A percentile compares a stretch with the other conserved stretches of the same genome.
phyloP scores from a whole-genome alignment of 2,113 vertebrate genomes.

The Gopherus flavomarginatus region DNA sequence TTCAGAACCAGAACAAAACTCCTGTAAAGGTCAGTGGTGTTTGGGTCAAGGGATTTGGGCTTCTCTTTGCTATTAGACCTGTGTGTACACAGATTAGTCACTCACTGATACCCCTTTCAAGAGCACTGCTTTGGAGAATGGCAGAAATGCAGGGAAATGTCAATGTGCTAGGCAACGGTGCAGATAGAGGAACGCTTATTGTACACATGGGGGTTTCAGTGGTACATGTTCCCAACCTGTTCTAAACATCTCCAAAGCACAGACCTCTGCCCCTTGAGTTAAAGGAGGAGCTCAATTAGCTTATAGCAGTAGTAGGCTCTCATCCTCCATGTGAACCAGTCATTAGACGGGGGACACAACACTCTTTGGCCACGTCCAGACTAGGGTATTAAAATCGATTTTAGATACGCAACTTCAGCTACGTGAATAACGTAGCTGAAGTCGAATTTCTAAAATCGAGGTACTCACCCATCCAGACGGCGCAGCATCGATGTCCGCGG shows the following conservation, averaged over 20 bases:
- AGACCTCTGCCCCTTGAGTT: background rate
- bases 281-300: background rate
- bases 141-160: background rate
- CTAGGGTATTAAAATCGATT: too few relatives aligned
- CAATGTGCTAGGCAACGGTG: background rate
- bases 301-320: background rate
- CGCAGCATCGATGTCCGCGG: too few relatives aligned
- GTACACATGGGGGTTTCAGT: background rate
- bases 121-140: background rate
- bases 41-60: background rate
- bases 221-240: background rate
- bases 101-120: background rate
- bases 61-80: background rate
- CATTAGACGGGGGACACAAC: too few relatives aligned
- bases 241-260: background rate
- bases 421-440: too few relatives aligned
- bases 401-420: too few relatives aligned
- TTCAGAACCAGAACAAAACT: background rate
- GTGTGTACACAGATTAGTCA: background rate
- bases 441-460: too few relatives aligned
- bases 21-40: background rate
- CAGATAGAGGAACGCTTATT: background rate
- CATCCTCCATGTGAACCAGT: background rate
- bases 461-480: too few relatives aligned
- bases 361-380: too few relatives aligned